A percentile compares a stretch with the other conserved stretches of the same genome.
These are phyloP conservation scores for Hypanus sabinus DNA, from an alignment of 2,113 vertebrate genomes.

Conservation along the genomic window DNA sequence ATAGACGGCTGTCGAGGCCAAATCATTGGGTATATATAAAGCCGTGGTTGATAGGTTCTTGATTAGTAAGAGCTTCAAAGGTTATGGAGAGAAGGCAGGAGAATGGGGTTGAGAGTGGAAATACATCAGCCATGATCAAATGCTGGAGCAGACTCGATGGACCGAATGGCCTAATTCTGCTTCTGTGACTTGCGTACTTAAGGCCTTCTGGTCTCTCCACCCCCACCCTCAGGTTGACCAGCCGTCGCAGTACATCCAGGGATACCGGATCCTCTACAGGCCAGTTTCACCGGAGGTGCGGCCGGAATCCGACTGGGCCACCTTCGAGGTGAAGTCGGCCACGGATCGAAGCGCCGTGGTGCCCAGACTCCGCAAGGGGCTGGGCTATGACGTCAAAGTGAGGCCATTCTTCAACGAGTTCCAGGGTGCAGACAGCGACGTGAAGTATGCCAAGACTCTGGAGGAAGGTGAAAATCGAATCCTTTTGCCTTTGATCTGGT, in stretches of 20 bases:
- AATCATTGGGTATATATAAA: too few relatives aligned
- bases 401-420: constrained; percentile 97
- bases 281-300: constrained; percentile 59
- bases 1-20: too few relatives aligned
- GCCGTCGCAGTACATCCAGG: constrained; percentile 93
- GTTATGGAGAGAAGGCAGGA: too few relatives aligned
- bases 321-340: constrained; percentile 86
- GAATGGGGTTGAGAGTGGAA: too few relatives aligned
- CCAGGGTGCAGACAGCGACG: constrained; percentile 93
- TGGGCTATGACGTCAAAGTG: constrained; percentile 91
- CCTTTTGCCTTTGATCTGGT: not conserved
- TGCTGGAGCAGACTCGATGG: too few relatives aligned
- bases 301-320: constrained; percentile 77
- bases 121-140: too few relatives aligned
- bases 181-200: too few relatives aligned
- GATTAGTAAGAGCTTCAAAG: too few relatives aligned
- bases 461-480: constrained; percentile 75
- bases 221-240: constrained; percentile 74
- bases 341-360: constrained; percentile 80
- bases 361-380: constrained; percentile 81
- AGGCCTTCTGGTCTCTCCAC: not conserved
- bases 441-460: constrained; percentile 86
- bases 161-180: too few relatives aligned
- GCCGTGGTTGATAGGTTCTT: too few relatives aligned
- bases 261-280: constrained; percentile 91